Evolutionary conservation across 2,888 invertebrate genomes (phyloP).

Genomic region (Trachelus stipa): DNA sequence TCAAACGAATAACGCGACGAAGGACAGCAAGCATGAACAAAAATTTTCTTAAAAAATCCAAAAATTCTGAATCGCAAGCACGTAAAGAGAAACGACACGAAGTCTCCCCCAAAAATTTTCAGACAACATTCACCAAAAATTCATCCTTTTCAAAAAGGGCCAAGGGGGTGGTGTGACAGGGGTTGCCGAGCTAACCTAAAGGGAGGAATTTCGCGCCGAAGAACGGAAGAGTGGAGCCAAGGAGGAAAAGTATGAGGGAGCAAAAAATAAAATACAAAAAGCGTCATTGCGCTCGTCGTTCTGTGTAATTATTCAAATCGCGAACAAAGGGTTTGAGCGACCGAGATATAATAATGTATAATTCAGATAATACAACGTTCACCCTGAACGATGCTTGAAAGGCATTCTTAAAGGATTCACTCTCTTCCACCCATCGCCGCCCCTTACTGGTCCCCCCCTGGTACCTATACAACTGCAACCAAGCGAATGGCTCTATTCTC

Average conservation of each 20-base stretch:
- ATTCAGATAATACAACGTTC: slow-evolving; percentile 40
- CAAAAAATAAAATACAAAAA: slow-evolving; percentile 21
- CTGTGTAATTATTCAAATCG: slow-evolving; percentile 40
- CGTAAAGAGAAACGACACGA: no score
- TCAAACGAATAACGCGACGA: no score
- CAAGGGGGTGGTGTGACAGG: no score
- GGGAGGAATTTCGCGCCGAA: no score
- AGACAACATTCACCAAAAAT: no score
- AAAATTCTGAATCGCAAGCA: no score
- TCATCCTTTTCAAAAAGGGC: no score
- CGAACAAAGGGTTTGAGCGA: slow-evolving; percentile 32
- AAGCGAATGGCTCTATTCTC: slow-evolving; percentile 28
- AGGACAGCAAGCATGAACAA: no score
- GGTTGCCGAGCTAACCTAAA: no score
- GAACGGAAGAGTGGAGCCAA: slow-evolving; percentile 9
- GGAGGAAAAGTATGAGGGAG: slow-evolving; percentile 13
- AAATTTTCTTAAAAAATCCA: no score
- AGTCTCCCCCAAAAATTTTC: no score
- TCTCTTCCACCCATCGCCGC: slow-evolving; percentile 1
- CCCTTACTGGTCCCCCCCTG: slow-evolving; percentile 1
- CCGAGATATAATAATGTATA: slow-evolving; percentile 37
- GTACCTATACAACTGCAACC: slow-evolving; percentile 20
- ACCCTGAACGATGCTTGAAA: slow-evolving; percentile 25
- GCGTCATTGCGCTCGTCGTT: slow-evolving; percentile 21
- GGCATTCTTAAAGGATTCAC: slow-evolving; percentile 21